Base-by-base conservation (phyloP, 2,797 vertebrate species). In the Gadopsis marmoratus region DNA sequence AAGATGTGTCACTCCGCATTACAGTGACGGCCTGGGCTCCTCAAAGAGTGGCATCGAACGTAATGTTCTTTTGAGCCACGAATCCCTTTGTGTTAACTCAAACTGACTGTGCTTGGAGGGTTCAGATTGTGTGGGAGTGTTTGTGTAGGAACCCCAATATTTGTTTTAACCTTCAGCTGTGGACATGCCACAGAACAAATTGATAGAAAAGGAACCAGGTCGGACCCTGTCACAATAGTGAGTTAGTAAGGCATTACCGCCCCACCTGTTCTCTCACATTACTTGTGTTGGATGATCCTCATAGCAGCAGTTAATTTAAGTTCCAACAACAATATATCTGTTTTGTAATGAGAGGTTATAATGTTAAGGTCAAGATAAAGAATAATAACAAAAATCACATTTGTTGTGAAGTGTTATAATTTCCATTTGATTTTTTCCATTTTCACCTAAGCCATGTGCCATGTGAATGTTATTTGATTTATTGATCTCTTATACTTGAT, bases 21-120 rank as follows among this genome's bases (percentile, higher is more conserved):
- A 93, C 66, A 12, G 81, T 85, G 86, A 94, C 10, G 76, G 72
- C 78, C 85, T 39, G 66, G 86, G 86, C 74, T 69, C 73, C 83
- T 82, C 75, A 62, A 51, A 85, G 78, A 86, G 78, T 78, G 85
- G 79, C 82, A 76, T 88, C 73, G 13, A 77, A 89, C 74, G 82
- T 86, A 87, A 89, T 91, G 87, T 87, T 86, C 87, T 87, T 86
- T 78, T 85, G 83, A 89, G 89, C 78, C 74, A 31, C 43, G 12
- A 66, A 87, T 85, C 84, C 62, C 61, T 73, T 84, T 72, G 65
- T 64, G 71, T 87, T 89, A 91, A 88, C 80, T 90, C 85, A 81
- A 84, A 70, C 58, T 84, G 90, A 88, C 84, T 89, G 74, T 16
- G 75, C 77, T 88, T 0, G 29, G 39, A 81, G 85, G 78, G 50